Percentiles rank a stretch among this genome's conserved stretches.
Conservation (phyloP, 1,140 invertebrate genomes). For the Nephotettix cincticeps region DNA sequence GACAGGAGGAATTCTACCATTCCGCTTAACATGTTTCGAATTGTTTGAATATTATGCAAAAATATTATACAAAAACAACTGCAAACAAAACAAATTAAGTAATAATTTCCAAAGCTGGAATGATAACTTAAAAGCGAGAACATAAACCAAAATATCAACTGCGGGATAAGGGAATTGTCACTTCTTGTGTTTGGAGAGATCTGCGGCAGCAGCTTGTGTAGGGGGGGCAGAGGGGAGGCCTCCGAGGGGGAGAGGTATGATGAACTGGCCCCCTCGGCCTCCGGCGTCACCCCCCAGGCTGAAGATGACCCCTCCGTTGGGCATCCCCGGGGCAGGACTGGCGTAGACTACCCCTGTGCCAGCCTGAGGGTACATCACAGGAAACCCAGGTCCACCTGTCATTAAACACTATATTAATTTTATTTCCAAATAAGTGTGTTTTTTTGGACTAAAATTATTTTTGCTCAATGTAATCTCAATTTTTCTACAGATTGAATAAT, state of each 20-base stretch:
- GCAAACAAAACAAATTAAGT: too few relatives aligned
- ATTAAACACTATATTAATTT: too few relatives aligned
- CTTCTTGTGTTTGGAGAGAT: slow-evolving; percentile 28
- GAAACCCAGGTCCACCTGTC: slow-evolving; percentile 10
- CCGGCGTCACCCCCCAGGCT: slow-evolving; percentile 40
- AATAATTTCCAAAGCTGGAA: not conserved
- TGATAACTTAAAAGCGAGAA: not conserved
- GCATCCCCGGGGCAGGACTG: slow-evolving; percentile 39
- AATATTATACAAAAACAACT: too few relatives aligned
- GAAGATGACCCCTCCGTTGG: slow-evolving; percentile 45
- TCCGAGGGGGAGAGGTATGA: slow-evolving; percentile 58
- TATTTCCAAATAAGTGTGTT: slow-evolving; percentile 5
- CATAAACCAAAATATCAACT: not conserved
- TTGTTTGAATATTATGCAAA: too few relatives aligned
- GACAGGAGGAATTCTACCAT: too few relatives aligned
- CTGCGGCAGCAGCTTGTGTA: slow-evolving; percentile 23
- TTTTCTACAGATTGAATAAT: too few relatives aligned
- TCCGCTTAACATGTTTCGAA: too few relatives aligned
- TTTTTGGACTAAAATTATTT: too few relatives aligned
- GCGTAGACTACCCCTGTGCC: slow-evolving; percentile 48
- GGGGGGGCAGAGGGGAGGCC: slow-evolving; percentile 50
- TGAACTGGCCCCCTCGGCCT: slow-evolving; percentile 49
- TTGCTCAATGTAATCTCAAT: too few relatives aligned
- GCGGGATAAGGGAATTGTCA: slow-evolving; percentile 4
- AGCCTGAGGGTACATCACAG: slow-evolving; percentile 45